Conservation (phyloP, 64 coral and sea anemone genomes). For the Pocillopora damicornis region DNA sequence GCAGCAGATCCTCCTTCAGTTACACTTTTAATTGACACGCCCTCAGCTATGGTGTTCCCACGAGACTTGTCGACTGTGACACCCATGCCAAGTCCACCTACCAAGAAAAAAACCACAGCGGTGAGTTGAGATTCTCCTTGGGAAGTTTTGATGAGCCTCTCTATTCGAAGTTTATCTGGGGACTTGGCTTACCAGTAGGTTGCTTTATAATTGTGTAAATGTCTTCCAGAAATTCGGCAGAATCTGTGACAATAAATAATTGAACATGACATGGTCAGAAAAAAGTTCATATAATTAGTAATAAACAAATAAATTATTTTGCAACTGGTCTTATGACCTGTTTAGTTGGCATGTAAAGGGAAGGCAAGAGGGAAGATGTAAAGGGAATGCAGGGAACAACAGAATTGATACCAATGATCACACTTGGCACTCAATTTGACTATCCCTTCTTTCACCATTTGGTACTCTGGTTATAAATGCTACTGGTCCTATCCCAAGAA, state of each 20-base stretch:
- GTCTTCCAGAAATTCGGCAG: constrained; percentile 11
- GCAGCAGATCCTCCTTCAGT: constrained; percentile 60
- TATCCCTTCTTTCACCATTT: no score
- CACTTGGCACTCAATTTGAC: no score
- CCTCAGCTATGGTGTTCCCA: constrained; percentile 63
- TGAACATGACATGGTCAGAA: not conserved
- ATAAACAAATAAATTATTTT: no score
- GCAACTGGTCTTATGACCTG: no score
- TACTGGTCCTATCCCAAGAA: no score
- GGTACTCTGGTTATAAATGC: no score
- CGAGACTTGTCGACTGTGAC: constrained; percentile 86
- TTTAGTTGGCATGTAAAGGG: no score
- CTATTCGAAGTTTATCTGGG: not conserved
- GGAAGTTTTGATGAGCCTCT: not conserved
- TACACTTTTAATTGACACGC: constrained; percentile 83
- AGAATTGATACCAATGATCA: no score
- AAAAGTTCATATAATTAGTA: no score
- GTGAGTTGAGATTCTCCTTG: no score
- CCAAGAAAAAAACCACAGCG: not conserved
- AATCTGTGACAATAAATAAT: not conserved
- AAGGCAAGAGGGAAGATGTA: no score
- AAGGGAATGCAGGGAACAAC: no score
- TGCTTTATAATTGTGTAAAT: constrained; percentile 25
- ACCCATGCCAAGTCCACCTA: constrained; percentile 85
- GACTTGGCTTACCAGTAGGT: not conserved